Evolutionary conservation across 2,113 vertebrate genomes (phyloP), one percentile per base, ranked within the genome.

Genomic region (Isichthys henryi): DNA sequence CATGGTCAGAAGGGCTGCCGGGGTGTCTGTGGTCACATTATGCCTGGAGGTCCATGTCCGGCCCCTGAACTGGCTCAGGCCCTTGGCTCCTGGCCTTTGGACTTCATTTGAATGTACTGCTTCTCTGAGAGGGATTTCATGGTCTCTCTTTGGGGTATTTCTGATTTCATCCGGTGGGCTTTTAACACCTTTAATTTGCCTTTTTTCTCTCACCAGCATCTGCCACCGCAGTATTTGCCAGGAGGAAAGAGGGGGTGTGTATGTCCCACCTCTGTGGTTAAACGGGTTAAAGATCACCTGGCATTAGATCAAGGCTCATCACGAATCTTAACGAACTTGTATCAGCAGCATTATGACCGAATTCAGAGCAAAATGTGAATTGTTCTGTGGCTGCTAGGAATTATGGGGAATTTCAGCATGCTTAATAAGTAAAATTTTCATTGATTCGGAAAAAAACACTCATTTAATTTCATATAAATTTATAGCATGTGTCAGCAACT

Each of bases 41-140:
- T 56, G 70, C 21, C 70, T 74, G 35, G 50, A 83, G 27, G 89
- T 88, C 86, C n/a, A 2, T 13, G 85, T 87, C 45, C 43, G 3
- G 35, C 46, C 53, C 50, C 48, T 27, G 74, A 9, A n/a, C 23
- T 62, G 53, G 39, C 88, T 80, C 27, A 84, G 89, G 52, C 70
- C 86, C 49, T 21, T 88, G 86, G 46, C 88, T 88, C 35, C 89
- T 82, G 45, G 70, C 70, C 88, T 89, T 48, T 90, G 86, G 70
- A 84, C 74, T 52, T 48, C 10, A 58, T 88, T 88, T 45, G 89
- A 88, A 90, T 45, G 62, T 39, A 19, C 70, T 15, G 74, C 46
- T 86, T 90, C 80, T 90, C 74, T 90, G 89, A 90, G 66, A 74
- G 77, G 62, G 27, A 87, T 82, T 88, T 62, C 49, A 83, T 83